These are phyloP conservation scores for Istiophorus platypterus DNA, from an alignment of 2,113 vertebrate species.

Conservation along the genomic window DNA sequence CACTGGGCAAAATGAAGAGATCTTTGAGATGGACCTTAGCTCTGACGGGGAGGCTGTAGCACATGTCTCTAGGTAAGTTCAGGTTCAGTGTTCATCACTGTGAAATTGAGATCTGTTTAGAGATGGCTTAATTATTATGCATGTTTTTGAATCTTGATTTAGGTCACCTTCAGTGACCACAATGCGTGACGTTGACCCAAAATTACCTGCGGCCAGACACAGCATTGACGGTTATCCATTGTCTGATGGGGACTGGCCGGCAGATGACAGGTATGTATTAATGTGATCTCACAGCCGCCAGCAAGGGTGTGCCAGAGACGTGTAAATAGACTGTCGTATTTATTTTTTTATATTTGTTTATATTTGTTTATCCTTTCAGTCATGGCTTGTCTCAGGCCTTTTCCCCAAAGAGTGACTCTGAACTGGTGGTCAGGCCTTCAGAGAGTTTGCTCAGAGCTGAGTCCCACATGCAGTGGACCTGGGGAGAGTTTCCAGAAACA, in stretches of 20 bases:
- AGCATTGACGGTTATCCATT: slow-evolving; percentile 90
- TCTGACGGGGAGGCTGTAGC: slow-evolving; percentile 91
- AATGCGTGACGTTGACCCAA: slow-evolving; percentile 89
- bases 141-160: slow-evolving; percentile 21
- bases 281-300: not conserved
- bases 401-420: slow-evolving; percentile 98
- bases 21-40: slow-evolving; percentile 92
- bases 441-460: slow-evolving; percentile 93
- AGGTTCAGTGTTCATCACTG: not conserved
- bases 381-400: slow-evolving; percentile 86
- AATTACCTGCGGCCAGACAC: slow-evolving; percentile 87
- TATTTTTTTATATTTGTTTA: slow-evolving; percentile 29
- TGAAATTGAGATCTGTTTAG: not conserved
- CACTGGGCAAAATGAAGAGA: slow-evolving; percentile 83
- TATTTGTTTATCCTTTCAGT: slow-evolving; percentile 57
- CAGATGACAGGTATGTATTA: slow-evolving; percentile 85
- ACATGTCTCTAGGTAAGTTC: slow-evolving; percentile 87
- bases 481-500: slow-evolving; percentile 97
- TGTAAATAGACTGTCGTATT: not conserved
- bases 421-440: slow-evolving; percentile 90
- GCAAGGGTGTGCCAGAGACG: not conserved
- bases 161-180: slow-evolving; percentile 89
- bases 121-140: not conserved
- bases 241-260: slow-evolving; percentile 95
- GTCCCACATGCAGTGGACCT: slow-evolving; percentile 98